Evolutionary conservation across 2,113 vertebrate species (phyloP), one percentile per base, ranked within the genome.

Genomic region (Phasianus colchicus): DNA sequence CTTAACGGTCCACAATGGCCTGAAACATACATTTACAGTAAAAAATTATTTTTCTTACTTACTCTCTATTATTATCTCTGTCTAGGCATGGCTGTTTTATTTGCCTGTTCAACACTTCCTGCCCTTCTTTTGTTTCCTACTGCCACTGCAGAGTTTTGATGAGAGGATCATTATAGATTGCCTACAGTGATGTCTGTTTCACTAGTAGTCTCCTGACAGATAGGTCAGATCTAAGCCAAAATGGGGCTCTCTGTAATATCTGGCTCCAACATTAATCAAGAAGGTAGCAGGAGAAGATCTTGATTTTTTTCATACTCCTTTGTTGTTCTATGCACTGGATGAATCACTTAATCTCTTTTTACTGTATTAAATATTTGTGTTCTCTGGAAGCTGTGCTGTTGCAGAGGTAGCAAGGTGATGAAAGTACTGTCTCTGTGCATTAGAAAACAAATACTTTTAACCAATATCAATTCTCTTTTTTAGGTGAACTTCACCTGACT

Each of bases 401-500:
- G 40, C 61, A 73, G 40, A 92, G 61, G 9, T 32, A 40, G 34
- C 12, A 18, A 74, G 43, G 70, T 86, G 60, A 61, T 83, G 70
- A 91, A 78, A 91, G 14, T n/a, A 57, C 34, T 73, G 63, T 50
- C n/a, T 36, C 54, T 73, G 42, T 67, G 79, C 29, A 43, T 42
- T 78, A 30, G 18, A 17, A 66, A 72, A 88, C 75, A n/a, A 7
- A 7, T 1, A 4, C n/a, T 57, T 86, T 58, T 70, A 89, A 79
- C 52, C 47, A 36, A 11, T 1, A 2, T 79, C 38, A 24, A 60
- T 69, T 87, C 12, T 72, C 15, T 95, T 84, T 83, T 70, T 88
- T 95, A 99, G 99, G 99, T 79, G 99, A 99, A 96, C 98, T 99
- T 93, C 99, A 99, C 80, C 87, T 99, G 94, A 99, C 99, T 3